phyloP scores from a whole-genome alignment of 2,797 vertebrate genomes.

The Paratrypauchen microcephalus region DNA sequence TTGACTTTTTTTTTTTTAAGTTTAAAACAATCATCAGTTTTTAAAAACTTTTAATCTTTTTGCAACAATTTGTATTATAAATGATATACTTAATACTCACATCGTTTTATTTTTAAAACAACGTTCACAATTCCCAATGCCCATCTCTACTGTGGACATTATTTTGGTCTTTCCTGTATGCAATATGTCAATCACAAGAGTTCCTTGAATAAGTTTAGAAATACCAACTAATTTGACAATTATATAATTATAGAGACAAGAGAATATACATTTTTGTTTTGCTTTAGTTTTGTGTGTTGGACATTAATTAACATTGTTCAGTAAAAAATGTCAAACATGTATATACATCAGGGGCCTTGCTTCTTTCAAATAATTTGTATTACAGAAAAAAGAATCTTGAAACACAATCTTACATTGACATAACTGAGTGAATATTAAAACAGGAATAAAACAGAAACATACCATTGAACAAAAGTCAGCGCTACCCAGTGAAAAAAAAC shows the following conservation, averaged over 20 bases:
- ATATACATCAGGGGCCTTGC: neutral
- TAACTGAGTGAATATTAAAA: conserved; percentile 70
- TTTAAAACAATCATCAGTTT: too few relatives aligned
- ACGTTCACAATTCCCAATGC: too few relatives aligned
- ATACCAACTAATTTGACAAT: neutral
- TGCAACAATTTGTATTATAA: too few relatives aligned
- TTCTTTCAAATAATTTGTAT: conserved; percentile 4
- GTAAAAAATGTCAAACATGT: neutral
- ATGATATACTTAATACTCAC: too few relatives aligned
- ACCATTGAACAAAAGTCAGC: conserved; percentile 35
- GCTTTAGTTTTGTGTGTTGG: neutral
- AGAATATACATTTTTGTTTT: neutral
- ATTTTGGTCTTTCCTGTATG: neutral
- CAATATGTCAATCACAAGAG: neutral
- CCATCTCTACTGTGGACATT: neutral
- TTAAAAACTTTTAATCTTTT: too few relatives aligned
- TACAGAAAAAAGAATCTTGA: neutral
- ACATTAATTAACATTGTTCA: neutral
- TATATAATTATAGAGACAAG: neutral
- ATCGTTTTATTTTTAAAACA: too few relatives aligned
- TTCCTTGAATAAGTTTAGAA: neutral
- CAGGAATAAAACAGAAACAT: conserved; percentile 47
- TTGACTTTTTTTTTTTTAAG: too few relatives aligned
- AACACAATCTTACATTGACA: neutral
- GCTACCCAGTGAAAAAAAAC: conserved; percentile 48